Evolutionary conservation across 2,888 invertebrate species (phyloP), one percentile per base, ranked within the genome.

Genomic region (Parapristionchus giblindavisi): DNA sequence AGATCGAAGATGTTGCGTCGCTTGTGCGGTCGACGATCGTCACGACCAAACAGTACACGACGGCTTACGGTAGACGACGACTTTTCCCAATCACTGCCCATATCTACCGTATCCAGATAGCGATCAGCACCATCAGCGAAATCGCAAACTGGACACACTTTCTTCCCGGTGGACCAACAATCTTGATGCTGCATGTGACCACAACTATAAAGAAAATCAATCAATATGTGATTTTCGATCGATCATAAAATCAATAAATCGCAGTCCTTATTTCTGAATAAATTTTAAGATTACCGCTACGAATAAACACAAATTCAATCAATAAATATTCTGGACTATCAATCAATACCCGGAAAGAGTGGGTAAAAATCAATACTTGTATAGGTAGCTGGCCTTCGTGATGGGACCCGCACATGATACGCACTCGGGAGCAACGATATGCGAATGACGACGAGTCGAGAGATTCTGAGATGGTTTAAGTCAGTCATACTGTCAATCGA

Each of bases 121-220:
- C n/a, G n/a, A n/a, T n/a, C n/a, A 17, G 21, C 40, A 11, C 11
- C 21, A n/a, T 24, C 24, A 1, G 36, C 36, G 21, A 21, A 36
- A 40, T 63, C 32, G 29, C 72, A 72, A n/a, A 60, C 24, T 6
- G 72, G 61, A 24, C 75, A 75, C 43, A 34, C n/a, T 27, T 68
- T 68, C 51, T 51, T 48, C 6, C 34, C 27, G 24, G 34, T 27
- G 3, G 29, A 14, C 63, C 74, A 34, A 52, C 79, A 79, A 34
- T 79, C 79, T 24, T 79, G 40, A 38, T 79, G 79, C 27, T 77
- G 66, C 73, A 79, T 40, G 74, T 79, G 79, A n/a, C 77, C 77
- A 34, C 78, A 79, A n/a, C 78, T 79, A 66, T 27, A 74, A 77
- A 27, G 61, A 73, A 75, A 56, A 40, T n/a, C n/a, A n/a, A n/a